Base-by-base conservation (phyloP, 2,888 invertebrate genomes). In the Pristionchus japonicus region DNA sequence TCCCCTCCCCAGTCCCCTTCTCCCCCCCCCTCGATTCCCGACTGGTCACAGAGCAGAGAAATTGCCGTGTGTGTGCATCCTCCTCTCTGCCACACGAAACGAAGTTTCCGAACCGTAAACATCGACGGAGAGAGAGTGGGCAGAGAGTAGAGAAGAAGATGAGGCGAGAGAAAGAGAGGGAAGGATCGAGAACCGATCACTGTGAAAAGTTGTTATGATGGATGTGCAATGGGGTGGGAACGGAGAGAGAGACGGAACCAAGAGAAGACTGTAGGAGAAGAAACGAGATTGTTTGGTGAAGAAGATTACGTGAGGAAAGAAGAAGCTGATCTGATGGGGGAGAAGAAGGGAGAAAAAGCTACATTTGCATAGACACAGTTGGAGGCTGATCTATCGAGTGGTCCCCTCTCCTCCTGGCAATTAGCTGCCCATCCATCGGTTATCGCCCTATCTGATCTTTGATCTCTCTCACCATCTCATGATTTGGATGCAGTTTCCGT, bases 41-140 rank as follows among this genome's bases (percentile, higher is more conserved):
- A 70, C 34, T 70, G 70, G 70, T 37, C 70, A 70, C 70, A 37
- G 37, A 64, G 64, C n/a, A 23, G 64, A 31, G 64, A 70, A 37
- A 37, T 70, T 70, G 70, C 64, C 37, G 70, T 70, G 70, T 70
- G 70, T 70, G 70, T 70, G 70, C 37, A 37, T 37, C 64, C 70
- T 37, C n/a, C n/a, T n/a, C n/a, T n/a, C 20, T 37, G 70, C 70
- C 70, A 70, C 70, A 70, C 37, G 37, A 70, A 70, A n/a, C n/a
- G n/a, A 70, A 70, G 70, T 70, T 70, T 70, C 70, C 70, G 37
- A 70, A 70, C 70, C 70, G 37, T 70, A 34, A 70, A 70, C 70
- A 70, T 70, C 37, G 70, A 70, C 37, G 70, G 23, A 70, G 37
- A 37, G 37, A 37, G 52, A 52, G 13, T 23, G 70, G 70, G 17